Evolutionary conservation across 2,888 invertebrate species (phyloP), one percentile per base, ranked within the genome.

Genomic region (Hybos culiciformis): DNA sequence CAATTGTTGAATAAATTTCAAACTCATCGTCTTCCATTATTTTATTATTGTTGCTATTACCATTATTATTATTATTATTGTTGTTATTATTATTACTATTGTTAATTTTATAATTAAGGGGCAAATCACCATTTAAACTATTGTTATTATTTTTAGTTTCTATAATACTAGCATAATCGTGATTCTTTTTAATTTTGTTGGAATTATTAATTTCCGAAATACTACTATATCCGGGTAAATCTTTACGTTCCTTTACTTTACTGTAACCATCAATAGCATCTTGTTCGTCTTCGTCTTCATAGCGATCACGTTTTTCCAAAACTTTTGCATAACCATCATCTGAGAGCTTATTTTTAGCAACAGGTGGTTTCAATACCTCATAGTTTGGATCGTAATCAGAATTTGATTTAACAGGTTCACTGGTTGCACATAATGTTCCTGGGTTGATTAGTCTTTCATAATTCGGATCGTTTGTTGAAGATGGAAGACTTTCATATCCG

Each of bases 331-430:
- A 67, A 3, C 66, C 65, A 51, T 67, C 66, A 48, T 65, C 63
- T 2, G 20, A n/a, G 5, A 19, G 21, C 14, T 19, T 36, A 21
- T 21, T 62, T 40, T 41, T 40, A 41, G 43, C 34, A 44, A 48
- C 24, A 47, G 50, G 37, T 51, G 56, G 73, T 47, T 76, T 70
- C 37, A 86, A 61, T 49, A 83, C 79, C 64, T 87, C 86, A 59
- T 87, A 87, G 59, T 84, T 86, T 1, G 84, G 83, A 66, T 84
- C 84, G 4, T 74, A 73, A 52, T 78, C 78, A 0, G 74, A 74
- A 5, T 71, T 70, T 49, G 67, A 66, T 42, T 50, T 52, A 59
- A 59, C 47, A 58, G 56, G 39, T 53, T 47, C 52, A 54, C 19
- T 56, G 38, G 54, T 53, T 38, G 53, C 54, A 48, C 43, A 46